phyloP scores from a whole-genome alignment of 2,888 invertebrate genomes.

The Amphipyra berbera region DNA sequence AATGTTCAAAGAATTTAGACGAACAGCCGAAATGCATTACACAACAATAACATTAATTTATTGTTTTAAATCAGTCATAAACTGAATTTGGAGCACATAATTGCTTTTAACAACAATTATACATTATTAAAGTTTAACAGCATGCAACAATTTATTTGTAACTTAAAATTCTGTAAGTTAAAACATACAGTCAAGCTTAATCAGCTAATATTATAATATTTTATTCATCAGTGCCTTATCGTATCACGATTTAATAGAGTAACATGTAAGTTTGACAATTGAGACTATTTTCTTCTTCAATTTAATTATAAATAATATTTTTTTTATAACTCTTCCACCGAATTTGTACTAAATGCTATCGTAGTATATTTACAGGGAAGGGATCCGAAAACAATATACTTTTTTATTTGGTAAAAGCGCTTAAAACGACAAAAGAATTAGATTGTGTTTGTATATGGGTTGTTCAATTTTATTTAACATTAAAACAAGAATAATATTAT shows the following conservation, averaged over 20 bases:
- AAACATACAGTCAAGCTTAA: conserved; percentile 49
- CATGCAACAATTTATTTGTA: conserved; percentile 49
- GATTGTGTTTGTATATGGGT: conserved; percentile 38
- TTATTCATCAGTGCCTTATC: conserved; percentile 52
- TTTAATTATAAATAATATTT: conserved; percentile 68
- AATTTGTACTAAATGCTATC: conserved; percentile 87
- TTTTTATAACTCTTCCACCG: conserved; percentile 79
- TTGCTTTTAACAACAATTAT: conserved; percentile 30
- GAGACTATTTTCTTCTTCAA: conserved; percentile 63
- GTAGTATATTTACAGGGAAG: conserved; percentile 82
- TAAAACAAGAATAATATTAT: not conserved
- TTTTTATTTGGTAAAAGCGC: conserved; percentile 87
- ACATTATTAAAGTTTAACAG: conserved; percentile 36
- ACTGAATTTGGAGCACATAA: conserved; percentile 27
- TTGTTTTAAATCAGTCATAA: conserved; percentile 24
- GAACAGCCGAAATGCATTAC: conserved; percentile 39
- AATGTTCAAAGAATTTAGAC: conserved; percentile 26
- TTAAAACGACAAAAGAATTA: conserved; percentile 64
- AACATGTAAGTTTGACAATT: conserved; percentile 56
- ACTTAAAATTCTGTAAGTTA: conserved; percentile 44
- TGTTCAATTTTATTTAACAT: conserved; percentile 25
- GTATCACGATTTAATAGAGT: conserved; percentile 56
- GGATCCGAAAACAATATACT: conserved; percentile 69
- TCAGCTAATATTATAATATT: conserved; percentile 36
- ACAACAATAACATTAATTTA: conserved; percentile 7